Evolutionary conservation across 2,888 invertebrate genomes (phyloP), one percentile per base, ranked within the genome.

Genomic region (Eupithecia insigniata): DNA sequence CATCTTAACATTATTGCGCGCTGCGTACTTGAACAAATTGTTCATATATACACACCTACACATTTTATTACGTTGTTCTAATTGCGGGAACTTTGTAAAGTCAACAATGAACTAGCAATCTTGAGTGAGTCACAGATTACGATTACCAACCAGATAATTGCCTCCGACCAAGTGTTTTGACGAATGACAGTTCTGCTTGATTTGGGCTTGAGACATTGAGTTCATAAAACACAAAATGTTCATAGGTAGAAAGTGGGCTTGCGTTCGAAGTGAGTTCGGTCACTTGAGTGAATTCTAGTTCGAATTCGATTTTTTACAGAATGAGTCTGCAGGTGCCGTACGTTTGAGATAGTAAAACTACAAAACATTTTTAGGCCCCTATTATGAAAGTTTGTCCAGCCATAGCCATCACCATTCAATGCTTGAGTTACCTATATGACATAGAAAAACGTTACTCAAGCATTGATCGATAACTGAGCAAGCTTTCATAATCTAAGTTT

Each of bases 91-190:
- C 73, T 71, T 73, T 70, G 69, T 67, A 70, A 73, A 74, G 68
- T 66, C 71, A 74, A 77, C 73, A 75, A 74, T 74, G 71, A 73
- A 34, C 61, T 43, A 65, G 65, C 72, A 77, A 77, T 77, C 67
- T 66, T n/a, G 60, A n/a, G 61, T 78, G 78, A 78, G 69, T 77
- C 78, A 78, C 62, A 75, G 74, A 77, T 78, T 73, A 61, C 69
- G 70, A 72, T 78, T 76, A 72, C 66, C 36, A 69, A 66, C 61
- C 43, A 69, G 61, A 62, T 71, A 70, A 75, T 74, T 67, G 69
- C 65, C 55, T 61, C 6, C 22, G 26, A 64, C 64, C 64, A 64
- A 36, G 64, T 64, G 64, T 36, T 16, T 34, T 34, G 16, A 60
- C 18, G 30, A 30, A 60, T 18, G 30, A 18, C 60, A 60, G 22